Conservation (phyloP, 1,140 invertebrate species). For the Atta cephalotes region DNA sequence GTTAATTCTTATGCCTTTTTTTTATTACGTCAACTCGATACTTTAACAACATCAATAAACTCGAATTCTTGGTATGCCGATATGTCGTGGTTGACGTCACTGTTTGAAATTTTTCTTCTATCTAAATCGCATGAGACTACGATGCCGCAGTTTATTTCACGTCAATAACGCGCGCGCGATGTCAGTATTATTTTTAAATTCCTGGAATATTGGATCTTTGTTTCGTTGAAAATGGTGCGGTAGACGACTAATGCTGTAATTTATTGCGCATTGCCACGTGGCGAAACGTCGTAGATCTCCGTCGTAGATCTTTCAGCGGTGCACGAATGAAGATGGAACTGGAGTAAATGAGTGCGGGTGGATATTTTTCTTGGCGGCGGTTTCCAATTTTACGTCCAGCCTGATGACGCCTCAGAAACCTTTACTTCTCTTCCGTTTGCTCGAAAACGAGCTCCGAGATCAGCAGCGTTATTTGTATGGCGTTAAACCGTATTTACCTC, state of each 20-base stretch:
- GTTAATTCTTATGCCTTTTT: too few relatives aligned
- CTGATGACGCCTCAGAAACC: constrained; percentile 20
- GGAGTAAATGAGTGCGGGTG: constrained; percentile 51
- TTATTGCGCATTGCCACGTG: constrained; percentile 54
- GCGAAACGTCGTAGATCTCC: constrained; percentile 19
- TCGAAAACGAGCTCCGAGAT: constrained; percentile 17
- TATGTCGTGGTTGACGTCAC: too few relatives aligned
- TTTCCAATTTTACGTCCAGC: constrained; percentile 44
- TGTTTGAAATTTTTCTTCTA: not conserved
- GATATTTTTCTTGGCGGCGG: constrained; percentile 57
- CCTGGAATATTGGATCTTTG: constrained; percentile 13
- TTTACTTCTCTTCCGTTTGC: not conserved
- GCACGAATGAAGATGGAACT: constrained; percentile 44
- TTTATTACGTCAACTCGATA: not conserved
- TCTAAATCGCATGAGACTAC: not conserved
- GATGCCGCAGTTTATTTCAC: not conserved
- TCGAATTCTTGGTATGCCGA: not conserved
- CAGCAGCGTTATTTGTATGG: constrained; percentile 42
- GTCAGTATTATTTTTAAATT: constrained; percentile 37
- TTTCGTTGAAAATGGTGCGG: constrained; percentile 10
- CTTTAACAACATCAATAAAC: not conserved
- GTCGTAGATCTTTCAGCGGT: constrained; percentile 55
- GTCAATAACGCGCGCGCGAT: not conserved
- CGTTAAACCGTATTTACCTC: constrained; percentile 38
- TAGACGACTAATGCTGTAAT: constrained; percentile 1